Evolutionary conservation across 2,888 invertebrate genomes (phyloP).

Genomic region (Enchytraeus crypticus): DNA sequence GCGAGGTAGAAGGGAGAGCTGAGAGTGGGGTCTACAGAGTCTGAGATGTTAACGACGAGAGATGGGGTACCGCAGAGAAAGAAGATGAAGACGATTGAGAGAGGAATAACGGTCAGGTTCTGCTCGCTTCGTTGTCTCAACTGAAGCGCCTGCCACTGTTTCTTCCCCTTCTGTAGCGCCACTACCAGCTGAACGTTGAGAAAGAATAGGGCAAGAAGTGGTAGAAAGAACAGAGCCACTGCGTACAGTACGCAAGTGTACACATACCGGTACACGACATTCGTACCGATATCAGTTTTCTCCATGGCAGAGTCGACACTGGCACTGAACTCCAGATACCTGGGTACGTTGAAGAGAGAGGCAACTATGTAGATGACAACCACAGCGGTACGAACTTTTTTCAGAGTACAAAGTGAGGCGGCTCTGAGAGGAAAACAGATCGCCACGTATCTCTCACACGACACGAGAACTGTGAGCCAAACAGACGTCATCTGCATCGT

Average conservation of each 20-base stretch:
- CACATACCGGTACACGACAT: constrained; percentile 26
- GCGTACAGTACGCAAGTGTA: constrained; percentile 29
- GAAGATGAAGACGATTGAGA: constrained; percentile 31
- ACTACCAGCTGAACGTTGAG: constrained; percentile 29
- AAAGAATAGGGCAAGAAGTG: constrained; percentile 24
- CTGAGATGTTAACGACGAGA: constrained; percentile 29
- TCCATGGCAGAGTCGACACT: constrained; percentile 6
- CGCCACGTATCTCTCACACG: constrained; percentile 30
- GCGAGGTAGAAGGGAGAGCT: not conserved
- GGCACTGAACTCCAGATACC: constrained; percentile 21
- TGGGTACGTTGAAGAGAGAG: constrained; percentile 30
- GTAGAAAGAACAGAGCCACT: constrained; percentile 27
- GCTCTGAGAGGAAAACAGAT: constrained; percentile 29
- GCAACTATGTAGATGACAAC: constrained; percentile 18
- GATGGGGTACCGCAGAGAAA: constrained; percentile 30
- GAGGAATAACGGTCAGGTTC: constrained; percentile 30
- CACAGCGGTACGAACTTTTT: constrained; percentile 23
- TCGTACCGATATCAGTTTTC: constrained; percentile 23
- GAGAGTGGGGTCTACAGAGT: constrained; percentile 14
- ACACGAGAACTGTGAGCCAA: constrained; percentile 32
- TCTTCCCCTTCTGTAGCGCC: constrained; percentile 24
- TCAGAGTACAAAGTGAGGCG: constrained; percentile 23
- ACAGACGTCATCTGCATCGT: constrained; percentile 31
- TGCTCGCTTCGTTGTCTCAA: constrained; percentile 27
- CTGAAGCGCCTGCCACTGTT: constrained; percentile 28